Conservation (phyloP, 2,888 invertebrate species). For the Lithophane socia region DNA sequence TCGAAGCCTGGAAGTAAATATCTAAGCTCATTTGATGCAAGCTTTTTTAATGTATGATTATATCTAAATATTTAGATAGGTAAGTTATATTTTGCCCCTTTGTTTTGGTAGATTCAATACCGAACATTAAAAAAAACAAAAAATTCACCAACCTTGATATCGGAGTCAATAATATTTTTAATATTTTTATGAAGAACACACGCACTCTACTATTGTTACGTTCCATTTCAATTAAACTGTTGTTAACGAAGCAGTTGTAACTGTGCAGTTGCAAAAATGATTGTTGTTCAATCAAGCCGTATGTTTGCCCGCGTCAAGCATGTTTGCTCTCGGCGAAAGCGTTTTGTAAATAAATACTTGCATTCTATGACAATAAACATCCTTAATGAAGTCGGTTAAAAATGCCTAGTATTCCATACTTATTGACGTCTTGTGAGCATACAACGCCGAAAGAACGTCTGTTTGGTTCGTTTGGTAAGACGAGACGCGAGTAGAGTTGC, state of each 20-base stretch:
- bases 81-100: neutral
- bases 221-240: conserved; percentile 46
- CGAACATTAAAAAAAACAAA: neutral
- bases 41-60: no score
- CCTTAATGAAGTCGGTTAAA: conserved; percentile 2
- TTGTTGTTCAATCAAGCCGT: conserved; percentile 32
- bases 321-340: conserved; percentile 1
- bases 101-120: neutral
- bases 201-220: conserved; percentile 30
- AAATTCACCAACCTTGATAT: conserved; percentile 70
- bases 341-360: conserved; percentile 48
- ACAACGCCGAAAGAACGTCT: neutral
- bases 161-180: conserved; percentile 69
- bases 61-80: neutral
- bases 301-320: conserved; percentile 29
- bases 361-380: conserved; percentile 42
- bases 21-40: neutral
- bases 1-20: conserved; percentile 74
- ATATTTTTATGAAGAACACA: conserved; percentile 64
- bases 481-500: neutral
- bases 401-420: conserved; percentile 12
- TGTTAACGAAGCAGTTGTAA: conserved; percentile 6
- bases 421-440: neutral
- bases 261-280: conserved; percentile 9
- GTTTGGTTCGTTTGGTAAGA: neutral